A percentile compares a stretch with the other conserved stretches of the same genome.
Conservation (phyloP, 2,888 invertebrate genomes). For the Clunio marinus region DNA sequence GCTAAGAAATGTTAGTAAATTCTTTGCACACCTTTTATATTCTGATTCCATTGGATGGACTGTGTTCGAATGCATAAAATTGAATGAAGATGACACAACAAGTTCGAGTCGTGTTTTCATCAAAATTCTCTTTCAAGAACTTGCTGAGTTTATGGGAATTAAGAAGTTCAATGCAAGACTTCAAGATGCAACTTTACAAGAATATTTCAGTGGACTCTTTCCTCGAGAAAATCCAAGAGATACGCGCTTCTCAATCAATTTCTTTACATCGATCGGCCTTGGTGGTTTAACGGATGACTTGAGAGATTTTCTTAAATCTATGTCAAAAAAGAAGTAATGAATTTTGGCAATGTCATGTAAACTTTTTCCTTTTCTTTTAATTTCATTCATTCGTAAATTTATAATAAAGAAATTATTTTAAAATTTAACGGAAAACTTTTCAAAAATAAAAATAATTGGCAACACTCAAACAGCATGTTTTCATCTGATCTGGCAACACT, state of each 20-base stretch:
- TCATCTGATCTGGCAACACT: too few species aligned
- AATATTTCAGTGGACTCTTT: conserved; percentile 85
- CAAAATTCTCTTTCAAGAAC: conserved; percentile 93
- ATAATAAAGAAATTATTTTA: too few species aligned
- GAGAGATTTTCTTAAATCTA: conserved; percentile 78
- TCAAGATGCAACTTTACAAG: conserved; percentile 81
- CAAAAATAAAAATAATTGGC: too few species aligned
- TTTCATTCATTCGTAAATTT: too few species aligned
- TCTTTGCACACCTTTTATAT: conserved; percentile 92
- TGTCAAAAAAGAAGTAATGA: conserved; percentile 57
- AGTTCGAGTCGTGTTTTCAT: conserved; percentile 97
- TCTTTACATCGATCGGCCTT: conserved; percentile 94
- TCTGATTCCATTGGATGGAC: conserved; percentile 98
- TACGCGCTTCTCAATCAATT: conserved; percentile 95
- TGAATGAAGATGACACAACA: conserved; percentile 96
- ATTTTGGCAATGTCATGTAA: too few species aligned
- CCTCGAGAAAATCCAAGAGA: conserved; percentile 95
- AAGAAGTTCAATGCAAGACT: conserved; percentile 84
- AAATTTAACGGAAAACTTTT: too few species aligned
- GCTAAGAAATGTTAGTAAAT: conserved; percentile 91
- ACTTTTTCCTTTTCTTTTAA: too few species aligned
- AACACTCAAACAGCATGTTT: too few species aligned
- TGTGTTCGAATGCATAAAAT: conserved; percentile 78
- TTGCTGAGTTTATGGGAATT: conserved; percentile 94
- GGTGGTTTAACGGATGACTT: conserved; percentile 94